Conservation (phyloP, 2,797 vertebrate species). For the Argyrosomus regius region DNA sequence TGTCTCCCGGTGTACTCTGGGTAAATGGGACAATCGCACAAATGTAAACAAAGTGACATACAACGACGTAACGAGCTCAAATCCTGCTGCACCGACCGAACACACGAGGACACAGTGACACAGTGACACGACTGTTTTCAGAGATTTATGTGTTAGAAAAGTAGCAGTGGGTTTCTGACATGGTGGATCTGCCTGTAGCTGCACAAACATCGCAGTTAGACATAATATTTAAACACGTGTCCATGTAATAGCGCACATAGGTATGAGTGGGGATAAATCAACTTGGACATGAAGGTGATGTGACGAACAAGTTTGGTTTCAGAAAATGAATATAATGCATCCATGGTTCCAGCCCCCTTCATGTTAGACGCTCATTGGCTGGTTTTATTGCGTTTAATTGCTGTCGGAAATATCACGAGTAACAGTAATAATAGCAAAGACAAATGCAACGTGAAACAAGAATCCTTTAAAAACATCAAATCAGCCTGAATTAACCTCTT, state of each 20-base stretch:
- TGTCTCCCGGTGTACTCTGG: conserved; percentile 77
- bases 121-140: not conserved
- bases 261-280: fast-evolving
- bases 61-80: not conserved
- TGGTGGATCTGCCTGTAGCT: not conserved
- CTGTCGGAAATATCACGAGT: conserved; percentile 24
- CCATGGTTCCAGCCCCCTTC: conserved; percentile 19
- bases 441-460: not conserved
- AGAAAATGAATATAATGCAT: not conserved
- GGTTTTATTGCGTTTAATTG: conserved; percentile 21
- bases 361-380: conserved; percentile 40
- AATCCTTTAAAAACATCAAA: not conserved
- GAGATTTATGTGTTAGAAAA: not conserved
- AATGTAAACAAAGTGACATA: conserved; percentile 61
- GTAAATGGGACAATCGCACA: conserved; percentile 60
- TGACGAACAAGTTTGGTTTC: conserved; percentile 2
- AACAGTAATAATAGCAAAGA: fast-evolving
- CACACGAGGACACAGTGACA: fast-evolving
- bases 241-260: not conserved
- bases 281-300: not conserved
- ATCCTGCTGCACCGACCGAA: not conserved
- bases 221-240: not conserved
- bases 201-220: not conserved
- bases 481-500: too few species aligned
- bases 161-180: not conserved